Percentiles rank a stretch among this genome's conserved stretches.
These are phyloP conservation scores for Drosophila pruinosa DNA, from an alignment of 1,140 invertebrate species.

Conservation along the genomic window DNA sequence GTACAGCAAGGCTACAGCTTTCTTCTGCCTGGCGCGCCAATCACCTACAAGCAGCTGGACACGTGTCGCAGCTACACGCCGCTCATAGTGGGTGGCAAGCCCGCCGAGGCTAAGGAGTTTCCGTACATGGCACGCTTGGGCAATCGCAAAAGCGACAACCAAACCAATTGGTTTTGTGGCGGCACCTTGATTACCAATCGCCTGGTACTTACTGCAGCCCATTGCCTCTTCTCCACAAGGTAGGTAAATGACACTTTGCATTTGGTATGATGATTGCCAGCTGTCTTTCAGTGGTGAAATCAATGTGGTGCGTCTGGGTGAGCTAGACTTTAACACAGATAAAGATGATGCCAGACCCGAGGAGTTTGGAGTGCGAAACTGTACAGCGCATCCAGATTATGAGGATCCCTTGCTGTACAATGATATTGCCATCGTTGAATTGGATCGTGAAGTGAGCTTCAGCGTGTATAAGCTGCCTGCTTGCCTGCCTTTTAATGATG, in stretches of 20 bases:
- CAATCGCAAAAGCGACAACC: conserved; percentile 29
- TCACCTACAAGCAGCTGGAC: conserved; percentile 39
- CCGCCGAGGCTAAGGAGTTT: conserved; percentile 75
- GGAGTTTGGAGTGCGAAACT: conserved; percentile 41
- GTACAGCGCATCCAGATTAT: conserved; percentile 52
- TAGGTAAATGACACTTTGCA: conserved; percentile 23
- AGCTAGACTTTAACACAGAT: conserved; percentile 54
- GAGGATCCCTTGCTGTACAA: conserved; percentile 41
- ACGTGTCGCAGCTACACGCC: conserved; percentile 54
- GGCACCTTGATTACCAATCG: conserved; percentile 80
- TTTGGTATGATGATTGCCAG: neutral
- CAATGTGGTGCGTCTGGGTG: conserved; percentile 63
- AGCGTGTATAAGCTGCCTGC: conserved; percentile 55
- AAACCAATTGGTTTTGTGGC: conserved; percentile 73
- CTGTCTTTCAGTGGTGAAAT: conserved; percentile 15
- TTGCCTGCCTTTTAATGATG: conserved; percentile 55
- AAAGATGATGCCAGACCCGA: conserved; percentile 60
- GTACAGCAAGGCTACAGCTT: conserved; percentile 43
- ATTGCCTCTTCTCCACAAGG: conserved; percentile 68
- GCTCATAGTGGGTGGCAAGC: conserved; percentile 52
- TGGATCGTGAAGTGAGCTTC: conserved; percentile 31
- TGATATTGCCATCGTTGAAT: conserved; percentile 57
- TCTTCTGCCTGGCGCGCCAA: conserved; percentile 20
- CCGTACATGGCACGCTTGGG: conserved; percentile 81
- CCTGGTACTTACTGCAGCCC: conserved; percentile 81